Percentiles rank a stretch among this genome's conserved stretches.
Evolutionary conservation across 1,140 invertebrate genomes (phyloP).

Genomic region (Ylistrum balloti): DNA sequence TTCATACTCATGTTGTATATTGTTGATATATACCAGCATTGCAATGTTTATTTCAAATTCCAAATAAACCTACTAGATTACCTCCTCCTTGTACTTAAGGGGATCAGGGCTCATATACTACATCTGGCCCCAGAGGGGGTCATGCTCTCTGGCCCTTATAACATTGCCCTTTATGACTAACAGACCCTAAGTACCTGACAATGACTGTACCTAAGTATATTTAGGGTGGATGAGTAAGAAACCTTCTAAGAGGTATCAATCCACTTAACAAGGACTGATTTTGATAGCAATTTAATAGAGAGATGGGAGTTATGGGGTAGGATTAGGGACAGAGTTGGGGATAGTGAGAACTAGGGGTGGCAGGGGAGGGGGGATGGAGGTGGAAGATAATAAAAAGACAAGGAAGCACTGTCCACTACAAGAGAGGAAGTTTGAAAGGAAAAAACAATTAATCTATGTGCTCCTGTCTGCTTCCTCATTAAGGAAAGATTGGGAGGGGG

Average conservation of each 20-base stretch:
- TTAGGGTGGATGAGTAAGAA: constrained; percentile 16
- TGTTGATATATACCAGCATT: neutral
- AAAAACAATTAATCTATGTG: neutral
- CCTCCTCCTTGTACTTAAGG: neutral
- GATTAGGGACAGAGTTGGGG: too few relatives aligned
- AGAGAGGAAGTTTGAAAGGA: neutral
- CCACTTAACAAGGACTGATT: neutral
- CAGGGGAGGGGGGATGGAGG: neutral
- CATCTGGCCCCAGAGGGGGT: neutral
- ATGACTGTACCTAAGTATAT: neutral
- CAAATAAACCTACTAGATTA: neutral
- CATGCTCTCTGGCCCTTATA: neutral
- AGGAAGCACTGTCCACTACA: neutral
- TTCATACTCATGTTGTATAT: neutral
- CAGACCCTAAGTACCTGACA: neutral
- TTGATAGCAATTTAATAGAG: neutral
- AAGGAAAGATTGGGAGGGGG: neutral
- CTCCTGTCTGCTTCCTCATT: constrained; percentile 32
- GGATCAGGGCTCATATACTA: neutral
- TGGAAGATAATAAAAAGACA: neutral
- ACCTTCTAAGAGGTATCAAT: neutral
- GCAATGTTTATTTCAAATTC: neutral
- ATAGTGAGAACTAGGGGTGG: neutral
- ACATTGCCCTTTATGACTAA: neutral
- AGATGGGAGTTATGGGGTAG: neutral